These are phyloP conservation scores for Cotesia glomerata DNA, from an alignment of 1,140 invertebrate genomes.

Conservation along the genomic window DNA sequence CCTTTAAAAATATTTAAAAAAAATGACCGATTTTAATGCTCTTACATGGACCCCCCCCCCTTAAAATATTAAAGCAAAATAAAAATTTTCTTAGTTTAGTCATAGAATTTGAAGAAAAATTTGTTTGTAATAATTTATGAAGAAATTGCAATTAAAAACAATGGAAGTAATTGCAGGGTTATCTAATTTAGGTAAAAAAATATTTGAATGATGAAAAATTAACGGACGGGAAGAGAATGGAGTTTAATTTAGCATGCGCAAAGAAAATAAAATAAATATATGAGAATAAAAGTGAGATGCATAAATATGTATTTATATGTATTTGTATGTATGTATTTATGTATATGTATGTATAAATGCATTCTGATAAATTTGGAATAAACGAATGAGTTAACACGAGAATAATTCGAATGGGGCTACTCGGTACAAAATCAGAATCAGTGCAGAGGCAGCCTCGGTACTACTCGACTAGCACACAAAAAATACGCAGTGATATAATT, in stretches of 20 bases:
- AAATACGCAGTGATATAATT: neutral
- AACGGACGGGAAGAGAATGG: neutral
- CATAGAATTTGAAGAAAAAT: too few species aligned
- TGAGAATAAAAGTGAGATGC: neutral
- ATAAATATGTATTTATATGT: too few species aligned
- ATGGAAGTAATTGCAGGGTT: too few species aligned
- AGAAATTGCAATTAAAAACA: too few species aligned
- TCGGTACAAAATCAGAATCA: too few species aligned
- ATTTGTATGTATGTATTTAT: too few species aligned
- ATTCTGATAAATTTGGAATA: neutral
- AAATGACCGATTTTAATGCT: too few species aligned
- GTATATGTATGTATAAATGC: neutral
- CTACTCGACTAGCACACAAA: neutral
- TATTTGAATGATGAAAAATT: slow-evolving; percentile 13
- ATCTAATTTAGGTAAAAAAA: neutral
- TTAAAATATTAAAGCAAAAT: too few species aligned
- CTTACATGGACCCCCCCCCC: too few species aligned
- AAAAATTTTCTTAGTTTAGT: too few species aligned
- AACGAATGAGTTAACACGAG: neutral
- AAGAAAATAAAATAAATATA: neutral
- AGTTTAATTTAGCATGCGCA: neutral
- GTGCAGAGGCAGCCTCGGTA: neutral
- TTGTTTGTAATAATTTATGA: too few species aligned
- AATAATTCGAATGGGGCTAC: neutral
- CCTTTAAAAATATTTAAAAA: too few species aligned